phyloP scores from a whole-genome alignment of 2,113 vertebrate genomes.

The Mirounga angustirostris region DNA sequence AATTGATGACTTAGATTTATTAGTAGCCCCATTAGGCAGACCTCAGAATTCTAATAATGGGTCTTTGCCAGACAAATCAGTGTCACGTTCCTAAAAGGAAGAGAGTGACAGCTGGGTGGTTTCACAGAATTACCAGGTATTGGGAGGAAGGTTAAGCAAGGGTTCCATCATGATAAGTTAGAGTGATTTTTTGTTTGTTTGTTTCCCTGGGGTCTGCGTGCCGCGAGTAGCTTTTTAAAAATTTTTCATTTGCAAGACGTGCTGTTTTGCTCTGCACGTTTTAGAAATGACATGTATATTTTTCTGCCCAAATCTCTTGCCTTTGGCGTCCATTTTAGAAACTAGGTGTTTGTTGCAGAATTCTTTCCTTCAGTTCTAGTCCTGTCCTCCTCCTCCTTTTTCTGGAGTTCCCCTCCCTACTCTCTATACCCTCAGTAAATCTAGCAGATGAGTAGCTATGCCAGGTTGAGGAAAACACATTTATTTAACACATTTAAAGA shows the following conservation, averaged over 20 bases:
- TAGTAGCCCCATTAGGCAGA: not conserved
- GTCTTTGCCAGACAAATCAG: not conserved
- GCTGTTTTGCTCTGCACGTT: not conserved
- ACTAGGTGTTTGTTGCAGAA: not conserved
- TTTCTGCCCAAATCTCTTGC: not conserved
- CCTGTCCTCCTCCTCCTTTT: not conserved
- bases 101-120: not conserved
- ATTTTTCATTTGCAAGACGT: not conserved
- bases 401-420: not conserved
- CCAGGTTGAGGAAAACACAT: not conserved
- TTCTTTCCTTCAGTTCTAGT: not conserved
- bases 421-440: not conserved
- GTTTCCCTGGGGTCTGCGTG: not conserved
- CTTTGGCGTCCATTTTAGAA: slow-evolving; percentile 7
- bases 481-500: not conserved
- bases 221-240: not conserved
- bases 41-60: not conserved
- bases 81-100: not conserved
- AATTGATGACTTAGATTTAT: not conserved
- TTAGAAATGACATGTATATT: not conserved
- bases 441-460: not conserved
- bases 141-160: not conserved
- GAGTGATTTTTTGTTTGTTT: not conserved
- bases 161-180: not conserved
- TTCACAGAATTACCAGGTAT: not conserved